These are phyloP conservation scores for Alligator mississippiensis DNA, from an alignment of 2,113 vertebrate genomes.

Conservation along the genomic window DNA sequence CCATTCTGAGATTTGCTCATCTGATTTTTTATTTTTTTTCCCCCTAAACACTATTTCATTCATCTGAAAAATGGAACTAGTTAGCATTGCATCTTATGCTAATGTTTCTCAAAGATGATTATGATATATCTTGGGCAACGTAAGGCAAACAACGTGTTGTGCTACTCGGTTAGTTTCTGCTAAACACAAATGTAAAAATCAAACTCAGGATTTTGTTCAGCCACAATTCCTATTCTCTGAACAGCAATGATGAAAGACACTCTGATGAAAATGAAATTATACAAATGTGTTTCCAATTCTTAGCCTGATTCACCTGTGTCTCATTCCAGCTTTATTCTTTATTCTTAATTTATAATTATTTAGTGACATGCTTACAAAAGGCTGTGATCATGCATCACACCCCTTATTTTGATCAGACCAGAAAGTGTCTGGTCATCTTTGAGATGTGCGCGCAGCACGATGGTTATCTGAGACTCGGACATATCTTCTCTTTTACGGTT, in stretches of 20 bases:
- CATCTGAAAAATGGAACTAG: neutral
- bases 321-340: neutral
- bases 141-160: neutral
- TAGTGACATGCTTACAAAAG: too few relatives aligned
- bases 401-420: neutral
- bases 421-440: neutral
- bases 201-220: neutral
- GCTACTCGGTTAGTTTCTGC: neutral
- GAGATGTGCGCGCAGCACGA: neutral
- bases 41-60: neutral
- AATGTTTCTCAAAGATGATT: neutral
- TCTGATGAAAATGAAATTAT: neutral
- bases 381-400: neutral
- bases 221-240: neutral
- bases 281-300: neutral
- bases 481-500: rapidly evolving
- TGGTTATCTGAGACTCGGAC: rapidly evolving
- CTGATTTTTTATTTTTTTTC: too few relatives aligned
- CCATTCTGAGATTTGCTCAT: neutral
- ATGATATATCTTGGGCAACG: neutral
- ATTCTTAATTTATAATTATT: too few relatives aligned
- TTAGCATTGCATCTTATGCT: neutral
- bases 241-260: neutral
- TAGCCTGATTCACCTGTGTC: rapidly evolving
- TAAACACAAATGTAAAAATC: neutral